These are phyloP conservation scores for Leucoraja erinaceus DNA, from an alignment of 2,113 vertebrate species.

Conservation along the genomic window DNA sequence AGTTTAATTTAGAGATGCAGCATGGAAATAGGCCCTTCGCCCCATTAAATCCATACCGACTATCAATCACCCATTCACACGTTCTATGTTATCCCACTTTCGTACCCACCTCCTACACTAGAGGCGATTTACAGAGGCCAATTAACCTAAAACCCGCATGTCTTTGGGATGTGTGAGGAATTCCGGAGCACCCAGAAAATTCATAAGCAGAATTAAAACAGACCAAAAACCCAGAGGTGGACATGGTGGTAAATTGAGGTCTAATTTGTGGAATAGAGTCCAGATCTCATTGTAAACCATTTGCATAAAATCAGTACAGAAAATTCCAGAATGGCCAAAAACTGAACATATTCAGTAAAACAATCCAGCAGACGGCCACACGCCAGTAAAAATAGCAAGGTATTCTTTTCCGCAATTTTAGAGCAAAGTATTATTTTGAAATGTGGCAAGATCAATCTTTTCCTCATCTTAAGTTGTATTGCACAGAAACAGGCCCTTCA, in stretches of 20 bases:
- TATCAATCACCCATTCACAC: too few relatives aligned
- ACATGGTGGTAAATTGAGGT: background rate
- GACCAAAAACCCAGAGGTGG: background rate
- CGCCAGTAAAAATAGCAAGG: too few relatives aligned
- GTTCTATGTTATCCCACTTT: too few relatives aligned
- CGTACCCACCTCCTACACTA: too few relatives aligned
- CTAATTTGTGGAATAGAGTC: background rate
- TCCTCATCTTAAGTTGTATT: background rate
- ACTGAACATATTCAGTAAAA: background rate
- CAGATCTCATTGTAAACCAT: background rate
- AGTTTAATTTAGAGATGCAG: background rate
- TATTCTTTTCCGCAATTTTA: background rate
- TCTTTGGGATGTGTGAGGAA: too few relatives aligned
- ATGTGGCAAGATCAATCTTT: background rate
- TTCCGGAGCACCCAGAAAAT: background rate
- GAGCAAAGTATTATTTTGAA: background rate
- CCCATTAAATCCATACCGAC: too few relatives aligned
- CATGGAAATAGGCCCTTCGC: too few relatives aligned
- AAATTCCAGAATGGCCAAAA: background rate
- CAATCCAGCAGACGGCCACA: background rate
- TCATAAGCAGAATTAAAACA: background rate
- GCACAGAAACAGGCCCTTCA: too few relatives aligned
- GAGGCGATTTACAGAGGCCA: too few relatives aligned
- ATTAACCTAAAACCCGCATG: too few relatives aligned
- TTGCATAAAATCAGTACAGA: constrained; percentile 5